Conservation (phyloP, 2,888 invertebrate genomes). For the Enchytraeus crypticus region DNA sequence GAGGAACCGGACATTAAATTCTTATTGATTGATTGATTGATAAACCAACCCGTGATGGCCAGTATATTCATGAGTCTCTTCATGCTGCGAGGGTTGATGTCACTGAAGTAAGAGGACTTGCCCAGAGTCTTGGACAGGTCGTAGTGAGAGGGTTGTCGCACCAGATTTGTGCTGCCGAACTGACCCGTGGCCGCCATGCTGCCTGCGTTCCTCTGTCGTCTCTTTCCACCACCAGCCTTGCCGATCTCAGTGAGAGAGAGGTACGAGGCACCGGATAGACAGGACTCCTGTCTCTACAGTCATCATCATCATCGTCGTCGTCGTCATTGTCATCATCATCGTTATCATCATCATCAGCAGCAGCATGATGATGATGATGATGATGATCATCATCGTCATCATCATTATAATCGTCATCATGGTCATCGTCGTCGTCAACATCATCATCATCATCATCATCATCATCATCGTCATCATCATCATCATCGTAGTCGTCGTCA, state of each 20-base stretch:
- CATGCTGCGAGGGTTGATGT: conserved; percentile 96
- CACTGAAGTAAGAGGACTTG: conserved; percentile 96
- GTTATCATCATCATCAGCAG: too few species aligned
- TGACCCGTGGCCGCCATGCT: not conserved
- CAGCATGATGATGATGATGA: too few species aligned
- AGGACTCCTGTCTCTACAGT: conserved; percentile 13
- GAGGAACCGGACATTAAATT: too few species aligned
- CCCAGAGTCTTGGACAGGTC: conserved; percentile 54
- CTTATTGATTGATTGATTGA: too few species aligned
- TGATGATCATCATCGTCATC: too few species aligned
- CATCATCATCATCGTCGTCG: too few species aligned
- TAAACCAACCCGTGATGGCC: conserved; percentile 79
- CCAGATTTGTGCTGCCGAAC: conserved; percentile 10
- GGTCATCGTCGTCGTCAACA: not conserved
- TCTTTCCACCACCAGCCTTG: not conserved
- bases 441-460: not conserved
- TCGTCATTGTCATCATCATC: not conserved
- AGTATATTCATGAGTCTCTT: conserved; percentile 90
- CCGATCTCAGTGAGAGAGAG: conserved; percentile 12
- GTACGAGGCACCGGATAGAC: conserved; percentile 13
- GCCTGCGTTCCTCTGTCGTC: not conserved
- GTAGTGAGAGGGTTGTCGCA: conserved; percentile 14
- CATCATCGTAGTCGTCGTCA: too few species aligned
- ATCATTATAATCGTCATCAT: too few species aligned
- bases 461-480: too few species aligned